These are phyloP conservation scores for Pollicipes pollicipes DNA, from an alignment of 1,140 invertebrate species.

Conservation along the genomic window DNA sequence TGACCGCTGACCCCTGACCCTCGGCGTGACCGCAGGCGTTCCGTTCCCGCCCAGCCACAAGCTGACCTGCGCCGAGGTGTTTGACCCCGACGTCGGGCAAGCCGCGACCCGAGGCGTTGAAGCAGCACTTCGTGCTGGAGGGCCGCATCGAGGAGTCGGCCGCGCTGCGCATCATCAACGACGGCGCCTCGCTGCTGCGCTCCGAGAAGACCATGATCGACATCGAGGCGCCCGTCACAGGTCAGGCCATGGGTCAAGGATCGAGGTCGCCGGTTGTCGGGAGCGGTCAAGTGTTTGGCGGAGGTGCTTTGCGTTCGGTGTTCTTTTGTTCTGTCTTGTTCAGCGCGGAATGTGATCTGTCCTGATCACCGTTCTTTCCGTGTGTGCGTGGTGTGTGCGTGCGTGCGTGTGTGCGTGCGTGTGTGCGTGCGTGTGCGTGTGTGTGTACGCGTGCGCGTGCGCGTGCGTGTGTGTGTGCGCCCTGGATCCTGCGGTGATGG, in stretches of 20 bases:
- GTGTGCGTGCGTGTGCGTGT: too few relatives aligned
- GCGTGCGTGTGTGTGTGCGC: too few relatives aligned
- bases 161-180: constrained; percentile 91
- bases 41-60: constrained; percentile 95
- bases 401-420: too few relatives aligned
- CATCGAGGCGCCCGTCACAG: constrained; percentile 98
- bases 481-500: too few relatives aligned
- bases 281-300: not conserved
- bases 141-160: constrained; percentile 94
- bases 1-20: too few relatives aligned
- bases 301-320: not conserved
- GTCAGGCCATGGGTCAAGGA: constrained; percentile 28
- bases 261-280: not conserved
- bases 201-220: constrained; percentile 99
- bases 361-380: not conserved
- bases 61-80: constrained; percentile 86
- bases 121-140: constrained; percentile 97
- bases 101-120: constrained; percentile 88
- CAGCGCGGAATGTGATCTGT: not conserved
- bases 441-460: too few relatives aligned
- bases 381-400: too few relatives aligned
- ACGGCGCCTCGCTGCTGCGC: constrained; percentile 83
- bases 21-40: constrained; percentile 43
- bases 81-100: constrained; percentile 82
- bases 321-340: not conserved